A percentile compares a stretch with the other conserved stretches of the same genome.
These are phyloP conservation scores for Campylomormyrus numenius DNA, from an alignment of 2,113 vertebrate genomes.

Conservation along the genomic window DNA sequence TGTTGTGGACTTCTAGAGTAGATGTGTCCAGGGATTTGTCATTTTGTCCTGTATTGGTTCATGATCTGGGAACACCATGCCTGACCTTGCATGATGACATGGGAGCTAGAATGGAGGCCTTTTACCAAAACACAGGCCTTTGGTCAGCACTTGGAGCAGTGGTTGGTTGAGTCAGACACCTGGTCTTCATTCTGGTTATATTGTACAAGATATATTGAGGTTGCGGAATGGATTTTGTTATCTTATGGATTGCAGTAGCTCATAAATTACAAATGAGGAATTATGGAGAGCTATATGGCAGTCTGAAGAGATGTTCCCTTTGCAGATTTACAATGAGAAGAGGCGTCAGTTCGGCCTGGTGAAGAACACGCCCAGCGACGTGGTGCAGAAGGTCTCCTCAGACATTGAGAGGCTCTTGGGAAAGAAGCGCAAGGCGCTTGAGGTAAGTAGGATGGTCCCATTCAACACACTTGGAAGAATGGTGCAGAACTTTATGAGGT, in stretches of 20 bases:
- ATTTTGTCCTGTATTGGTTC: background rate
- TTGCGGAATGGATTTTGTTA: background rate
- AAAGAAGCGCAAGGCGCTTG: constrained; percentile 90
- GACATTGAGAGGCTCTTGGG: constrained; percentile 91
- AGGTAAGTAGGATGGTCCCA: constrained; percentile 61
- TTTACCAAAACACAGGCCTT: background rate
- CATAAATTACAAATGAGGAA: background rate
- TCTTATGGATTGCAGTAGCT: background rate
- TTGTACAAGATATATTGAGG: background rate
- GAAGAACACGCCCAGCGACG: constrained; percentile 80
- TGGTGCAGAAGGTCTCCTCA: constrained; percentile 90
- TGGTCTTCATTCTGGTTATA: background rate
- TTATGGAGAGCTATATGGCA: background rate
- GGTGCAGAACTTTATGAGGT: background rate
- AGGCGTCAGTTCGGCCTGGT: constrained; percentile 81
- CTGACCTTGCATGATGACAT: background rate
- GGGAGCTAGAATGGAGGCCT: background rate
- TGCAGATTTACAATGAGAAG: constrained; percentile 91
- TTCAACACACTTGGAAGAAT: background rate
- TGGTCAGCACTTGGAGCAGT: background rate
- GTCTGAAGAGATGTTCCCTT: constrained; percentile 20
- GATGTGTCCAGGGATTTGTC: background rate
- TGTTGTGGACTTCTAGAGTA: background rate
- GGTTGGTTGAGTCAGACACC: background rate
- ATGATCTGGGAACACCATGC: background rate